Evolutionary conservation across 1,140 invertebrate genomes (phyloP).

Genomic region (Drosophila parvula): DNA sequence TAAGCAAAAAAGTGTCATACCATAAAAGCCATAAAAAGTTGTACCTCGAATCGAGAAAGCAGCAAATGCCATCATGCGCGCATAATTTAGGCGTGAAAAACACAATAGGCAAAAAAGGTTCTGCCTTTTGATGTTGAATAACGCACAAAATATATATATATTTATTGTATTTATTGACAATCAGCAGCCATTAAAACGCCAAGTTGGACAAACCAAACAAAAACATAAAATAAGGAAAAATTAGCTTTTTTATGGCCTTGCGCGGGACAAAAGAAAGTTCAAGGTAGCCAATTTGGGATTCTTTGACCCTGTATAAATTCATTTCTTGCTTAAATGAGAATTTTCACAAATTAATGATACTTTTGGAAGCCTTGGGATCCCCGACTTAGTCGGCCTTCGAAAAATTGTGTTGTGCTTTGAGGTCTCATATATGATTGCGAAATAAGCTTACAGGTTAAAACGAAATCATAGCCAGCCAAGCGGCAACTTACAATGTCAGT

Average conservation of each 20-base stretch:
- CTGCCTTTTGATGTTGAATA: conserved; percentile 34
- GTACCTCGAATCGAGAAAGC: conserved; percentile 29
- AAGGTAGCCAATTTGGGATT: conserved; percentile 31
- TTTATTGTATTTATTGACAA: conserved; percentile 57
- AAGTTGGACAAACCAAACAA: conserved; percentile 22
- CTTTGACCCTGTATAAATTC: background rate
- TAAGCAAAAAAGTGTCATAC: conserved; percentile 20
- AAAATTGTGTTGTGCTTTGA: background rate
- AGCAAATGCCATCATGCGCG: conserved; percentile 50
- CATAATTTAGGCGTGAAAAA: conserved; percentile 48
- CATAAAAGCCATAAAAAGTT: conserved; percentile 56
- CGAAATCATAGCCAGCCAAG: conserved; percentile 31
- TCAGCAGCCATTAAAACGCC: conserved; percentile 59
- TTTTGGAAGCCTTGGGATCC: background rate
- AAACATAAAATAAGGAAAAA: conserved; percentile 28
- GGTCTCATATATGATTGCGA: conserved; percentile 20
- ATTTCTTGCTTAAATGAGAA: conserved; percentile 3
- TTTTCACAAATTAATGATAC: background rate
- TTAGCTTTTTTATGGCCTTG: conserved; percentile 38
- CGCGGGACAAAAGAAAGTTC: conserved; percentile 34
- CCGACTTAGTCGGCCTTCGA: background rate
- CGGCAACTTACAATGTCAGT: conserved; percentile 43
- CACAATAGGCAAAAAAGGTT: conserved; percentile 53
- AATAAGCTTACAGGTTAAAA: conserved; percentile 29
- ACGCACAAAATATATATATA: conserved; percentile 17